These are phyloP conservation scores for Adineta ricciae DNA, from an alignment of 2,888 invertebrate genomes.

Conservation along the genomic window DNA sequence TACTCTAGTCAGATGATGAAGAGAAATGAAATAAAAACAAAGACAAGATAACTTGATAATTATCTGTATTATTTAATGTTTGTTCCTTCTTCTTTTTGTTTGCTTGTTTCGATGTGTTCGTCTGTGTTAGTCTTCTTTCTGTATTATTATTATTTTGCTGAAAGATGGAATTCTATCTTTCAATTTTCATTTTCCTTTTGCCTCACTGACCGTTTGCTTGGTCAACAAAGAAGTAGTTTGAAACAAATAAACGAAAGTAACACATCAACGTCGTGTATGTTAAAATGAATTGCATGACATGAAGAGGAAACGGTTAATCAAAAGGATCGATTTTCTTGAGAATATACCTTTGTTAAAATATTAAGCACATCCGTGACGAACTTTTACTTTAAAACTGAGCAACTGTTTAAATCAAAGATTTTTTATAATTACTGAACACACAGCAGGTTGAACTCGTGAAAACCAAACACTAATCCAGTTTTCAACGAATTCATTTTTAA, in stretches of 20 bases:
- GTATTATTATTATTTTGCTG: background rate
- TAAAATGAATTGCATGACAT: too few relatives aligned
- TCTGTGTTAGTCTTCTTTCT: constrained; percentile 12
- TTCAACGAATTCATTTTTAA: too few relatives aligned
- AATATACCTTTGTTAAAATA: too few relatives aligned
- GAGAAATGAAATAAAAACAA: background rate
- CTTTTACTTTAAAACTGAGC: too few relatives aligned
- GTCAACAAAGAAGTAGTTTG: constrained; percentile 5
- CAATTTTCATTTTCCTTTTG: background rate
- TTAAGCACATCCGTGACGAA: too few relatives aligned
- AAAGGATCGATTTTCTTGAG: too few relatives aligned
- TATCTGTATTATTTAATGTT: background rate
- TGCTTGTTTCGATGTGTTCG: background rate
- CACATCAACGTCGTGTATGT: background rate
- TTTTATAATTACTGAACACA: too few relatives aligned
- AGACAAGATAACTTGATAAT: background rate
- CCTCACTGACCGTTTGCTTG: background rate
- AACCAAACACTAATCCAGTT: too few relatives aligned
- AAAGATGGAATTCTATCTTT: background rate
- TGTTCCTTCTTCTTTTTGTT: background rate
- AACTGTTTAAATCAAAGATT: too few relatives aligned
- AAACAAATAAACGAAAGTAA: background rate
- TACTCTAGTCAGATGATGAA: background rate
- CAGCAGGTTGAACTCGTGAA: too few relatives aligned
- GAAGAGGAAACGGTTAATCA: too few relatives aligned